Evolutionary conservation across 2,113 vertebrate genomes (phyloP).

Genomic region (Calonectris borealis): DNA sequence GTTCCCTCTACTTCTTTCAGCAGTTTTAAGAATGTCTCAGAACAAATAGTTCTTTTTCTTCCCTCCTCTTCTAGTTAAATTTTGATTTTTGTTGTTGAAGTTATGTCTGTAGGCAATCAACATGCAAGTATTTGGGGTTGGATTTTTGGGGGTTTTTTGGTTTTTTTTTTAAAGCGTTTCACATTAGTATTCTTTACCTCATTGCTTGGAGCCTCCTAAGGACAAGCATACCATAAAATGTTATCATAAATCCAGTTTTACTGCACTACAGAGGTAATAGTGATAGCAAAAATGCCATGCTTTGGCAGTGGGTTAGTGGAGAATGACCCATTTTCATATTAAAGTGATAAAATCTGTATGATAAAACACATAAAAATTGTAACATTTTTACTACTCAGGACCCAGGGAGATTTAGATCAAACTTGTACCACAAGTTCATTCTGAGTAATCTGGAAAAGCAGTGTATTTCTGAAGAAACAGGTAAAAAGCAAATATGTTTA

Average conservation of each 20-base stretch:
- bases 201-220: conserved; percentile 55
- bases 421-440: neutral
- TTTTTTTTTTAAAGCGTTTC: conserved; percentile 13
- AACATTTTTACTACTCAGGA: conserved; percentile 28
- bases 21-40: neutral
- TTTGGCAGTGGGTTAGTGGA: conserved; percentile 63
- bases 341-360: conserved; percentile 64
- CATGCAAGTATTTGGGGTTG: neutral
- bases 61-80: neutral
- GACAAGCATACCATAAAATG: conserved; percentile 64
- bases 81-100: neutral
- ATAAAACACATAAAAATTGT: conserved; percentile 58
- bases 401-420: conserved; percentile 25
- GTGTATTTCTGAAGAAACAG: neutral
- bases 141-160: neutral
- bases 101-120: neutral
- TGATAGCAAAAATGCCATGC: conserved; percentile 65
- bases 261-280: conserved; percentile 40
- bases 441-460: neutral
- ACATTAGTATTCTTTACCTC: conserved; percentile 65
- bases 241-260: conserved; percentile 71
- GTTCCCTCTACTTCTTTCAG: neutral
- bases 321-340: conserved; percentile 70
- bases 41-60: neutral
- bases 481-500: neutral